phyloP scores from a whole-genome alignment of 2,113 vertebrate genomes.

The Ictalurus furcatus region DNA sequence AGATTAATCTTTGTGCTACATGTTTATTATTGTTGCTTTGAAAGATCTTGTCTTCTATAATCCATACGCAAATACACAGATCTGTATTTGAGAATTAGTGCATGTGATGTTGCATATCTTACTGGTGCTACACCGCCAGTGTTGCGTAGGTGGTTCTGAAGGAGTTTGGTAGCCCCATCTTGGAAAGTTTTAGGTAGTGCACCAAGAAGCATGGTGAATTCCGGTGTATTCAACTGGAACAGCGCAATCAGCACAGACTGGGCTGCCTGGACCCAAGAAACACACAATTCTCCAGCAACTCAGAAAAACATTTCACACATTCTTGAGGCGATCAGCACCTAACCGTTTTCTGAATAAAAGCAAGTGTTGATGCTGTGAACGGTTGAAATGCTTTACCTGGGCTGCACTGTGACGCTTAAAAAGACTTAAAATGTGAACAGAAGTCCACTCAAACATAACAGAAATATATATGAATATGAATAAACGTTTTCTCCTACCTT shows the following conservation, averaged over 20 bases:
- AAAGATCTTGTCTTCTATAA: background rate
- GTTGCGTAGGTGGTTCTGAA: conserved; percentile 94
- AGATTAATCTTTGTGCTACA: background rate
- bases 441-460: background rate
- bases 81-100: background rate
- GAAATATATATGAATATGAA: background rate
- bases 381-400: background rate
- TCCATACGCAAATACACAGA: background rate
- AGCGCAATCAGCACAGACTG: conserved; percentile 93
- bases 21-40: background rate
- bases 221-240: conserved; percentile 97
- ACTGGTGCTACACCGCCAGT: conserved; percentile 89
- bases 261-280: conserved; percentile 80
- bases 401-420: background rate
- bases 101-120: conserved; percentile 32
- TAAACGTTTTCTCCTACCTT: conserved; percentile 73
- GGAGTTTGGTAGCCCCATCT: conserved; percentile 94
- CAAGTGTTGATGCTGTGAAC: background rate
- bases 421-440: background rate
- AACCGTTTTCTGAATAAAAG: background rate
- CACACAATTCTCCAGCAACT: conserved; percentile 14
- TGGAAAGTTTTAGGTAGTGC: conserved; percentile 98
- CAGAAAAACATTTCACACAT: conserved; percentile 31
- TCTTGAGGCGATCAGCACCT: background rate
- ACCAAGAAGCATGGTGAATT: conserved; percentile 96